Conservation (phyloP, 1,140 invertebrate species). For the Bombyx mori region DNA sequence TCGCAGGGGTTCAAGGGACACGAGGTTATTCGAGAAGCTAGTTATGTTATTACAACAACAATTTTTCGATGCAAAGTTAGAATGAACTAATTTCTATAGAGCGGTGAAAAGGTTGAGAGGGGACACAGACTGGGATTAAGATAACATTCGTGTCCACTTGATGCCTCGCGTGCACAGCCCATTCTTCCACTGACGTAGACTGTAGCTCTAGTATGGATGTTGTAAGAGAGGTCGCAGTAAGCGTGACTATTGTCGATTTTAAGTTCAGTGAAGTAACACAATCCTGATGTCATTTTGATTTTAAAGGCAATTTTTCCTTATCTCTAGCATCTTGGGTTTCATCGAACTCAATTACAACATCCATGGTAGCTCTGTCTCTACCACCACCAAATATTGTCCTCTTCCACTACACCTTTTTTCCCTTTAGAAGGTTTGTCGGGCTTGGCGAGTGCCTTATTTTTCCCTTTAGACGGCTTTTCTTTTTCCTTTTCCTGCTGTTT, state of each 20-base stretch:
- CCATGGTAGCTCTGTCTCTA: conserved; percentile 57
- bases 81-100: conserved; percentile 25
- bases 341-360: conserved; percentile 23
- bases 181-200: conserved; percentile 21
- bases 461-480: conserved; percentile 53
- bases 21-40: conserved; percentile 49
- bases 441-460: conserved; percentile 69
- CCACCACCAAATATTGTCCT: conserved; percentile 81
- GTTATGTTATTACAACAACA: conserved; percentile 43
- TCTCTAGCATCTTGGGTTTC: too few species aligned
- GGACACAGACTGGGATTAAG: conserved; percentile 21
- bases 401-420: conserved; percentile 87
- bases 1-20: conserved; percentile 62
- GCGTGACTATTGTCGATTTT: too few species aligned
- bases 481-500: conserved; percentile 39
- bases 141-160: conserved; percentile 65
- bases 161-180: conserved; percentile 42
- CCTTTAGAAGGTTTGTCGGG: conserved; percentile 73
- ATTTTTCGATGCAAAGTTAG: conserved; percentile 38
- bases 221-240: too few species aligned
- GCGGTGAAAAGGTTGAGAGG: conserved; percentile 14
- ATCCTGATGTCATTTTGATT: conserved; percentile 29
- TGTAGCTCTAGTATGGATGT: conserved; percentile 17
- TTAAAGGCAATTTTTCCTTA: too few species aligned
- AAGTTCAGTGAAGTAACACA: not conserved